phyloP scores from a whole-genome alignment of 2,888 invertebrate species.

The Drosophila siamana region DNA sequence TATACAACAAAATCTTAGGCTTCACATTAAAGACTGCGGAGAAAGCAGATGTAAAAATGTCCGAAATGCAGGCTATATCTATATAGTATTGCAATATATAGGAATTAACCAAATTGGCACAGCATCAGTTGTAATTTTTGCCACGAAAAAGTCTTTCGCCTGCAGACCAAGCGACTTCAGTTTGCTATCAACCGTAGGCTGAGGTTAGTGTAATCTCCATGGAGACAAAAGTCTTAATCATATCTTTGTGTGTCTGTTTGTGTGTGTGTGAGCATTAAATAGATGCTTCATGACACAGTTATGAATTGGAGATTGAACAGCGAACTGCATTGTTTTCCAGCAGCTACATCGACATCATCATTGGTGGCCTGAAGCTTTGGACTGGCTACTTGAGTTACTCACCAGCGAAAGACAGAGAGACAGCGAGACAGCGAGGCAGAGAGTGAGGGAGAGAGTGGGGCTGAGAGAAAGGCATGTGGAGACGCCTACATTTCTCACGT shows the following conservation, averaged over 20 bases:
- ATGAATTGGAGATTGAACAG: constrained; percentile 61
- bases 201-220: neutral
- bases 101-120: no score
- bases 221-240: constrained; percentile 18
- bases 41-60: no score
- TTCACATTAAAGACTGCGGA: no score
- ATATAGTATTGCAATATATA: no score
- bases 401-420: constrained; percentile 9
- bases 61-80: no score
- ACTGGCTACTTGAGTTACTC: constrained; percentile 48
- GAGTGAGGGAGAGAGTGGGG: neutral
- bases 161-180: neutral
- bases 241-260: neutral
- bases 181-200: neutral
- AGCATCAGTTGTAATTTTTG: no score
- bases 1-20: no score
- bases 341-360: neutral
- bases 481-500: constrained; percentile 44
- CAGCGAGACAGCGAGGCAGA: neutral
- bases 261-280: constrained; percentile 17
- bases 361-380: neutral
- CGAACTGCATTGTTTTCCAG: constrained; percentile 53
- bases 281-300: constrained; percentile 57
- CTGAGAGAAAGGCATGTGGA: neutral
- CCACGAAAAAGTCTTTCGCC: neutral